Evolutionary conservation across 1,140 invertebrate genomes (phyloP), one percentile per base, ranked within the genome.

Genomic region (Helicorthomorpha holstii): DNA sequence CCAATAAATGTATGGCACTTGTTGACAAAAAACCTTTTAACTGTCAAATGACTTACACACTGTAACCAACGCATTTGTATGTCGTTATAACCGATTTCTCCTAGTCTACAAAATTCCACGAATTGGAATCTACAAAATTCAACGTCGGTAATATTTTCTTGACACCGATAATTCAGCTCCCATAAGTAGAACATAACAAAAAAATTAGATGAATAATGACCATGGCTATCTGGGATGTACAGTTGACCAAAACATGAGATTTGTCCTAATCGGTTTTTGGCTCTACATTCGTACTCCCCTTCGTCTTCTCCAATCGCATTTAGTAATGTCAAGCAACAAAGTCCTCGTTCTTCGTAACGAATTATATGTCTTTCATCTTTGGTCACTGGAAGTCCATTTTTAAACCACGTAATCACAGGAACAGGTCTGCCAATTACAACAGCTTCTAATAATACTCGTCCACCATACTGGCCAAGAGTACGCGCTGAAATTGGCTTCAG

Each of bases 271-370:
- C 65, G 61, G 58, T 75, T 75, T 24, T 66, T 66, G 3, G 66
- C 68, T 48, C 63, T 61, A 58, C 70, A 74, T 38, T 63, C 62
- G 58, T 74, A 73, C 53, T 72, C 69, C 7, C 73, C 73, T 47
- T 70, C 69, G 58, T 74, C 72, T 16, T 61, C 61, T 38, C 66
- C 64, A n/a, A 48, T 56, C 12, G 65, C 59, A 24, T 62, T 51
- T 42, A 60, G 60, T 27, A 70, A 66, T 26, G 69, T 55, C 27
- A 71, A 41, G 26, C 60, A 63, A 49, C 53, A 45, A 49, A 48
- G 48, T 2, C 57, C 57, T 14, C 49, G 48, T 23, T 41, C 48
- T 14, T 54, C 44, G 7, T 47, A 51, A 4, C 44, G 16, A 16
- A 54, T 46, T 7, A 49, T 47, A 16, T 57, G 48, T 4, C 47